These are phyloP conservation scores for Myzus persicae DNA, from an alignment of 1,140 invertebrate genomes.

Conservation along the genomic window DNA sequence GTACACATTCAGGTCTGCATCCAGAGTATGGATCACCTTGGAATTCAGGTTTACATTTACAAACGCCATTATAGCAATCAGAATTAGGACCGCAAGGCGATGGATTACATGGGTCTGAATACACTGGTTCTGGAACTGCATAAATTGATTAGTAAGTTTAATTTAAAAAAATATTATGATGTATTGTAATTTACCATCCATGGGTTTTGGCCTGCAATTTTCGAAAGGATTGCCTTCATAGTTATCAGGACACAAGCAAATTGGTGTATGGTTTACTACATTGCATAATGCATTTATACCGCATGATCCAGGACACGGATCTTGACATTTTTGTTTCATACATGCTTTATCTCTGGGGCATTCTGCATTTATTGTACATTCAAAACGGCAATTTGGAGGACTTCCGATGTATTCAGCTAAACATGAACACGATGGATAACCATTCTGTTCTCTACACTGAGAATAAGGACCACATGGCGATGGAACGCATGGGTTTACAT, in stretches of 20 bases:
- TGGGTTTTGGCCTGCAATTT: slow-evolving; percentile 68
- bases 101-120: slow-evolving; percentile 68
- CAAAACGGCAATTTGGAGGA: slow-evolving; percentile 74
- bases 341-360: slow-evolving; percentile 71
- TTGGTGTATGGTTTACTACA: slow-evolving; percentile 73
- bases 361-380: slow-evolving; percentile 73
- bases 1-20: slow-evolving; percentile 76
- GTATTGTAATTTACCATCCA: slow-evolving; percentile 62
- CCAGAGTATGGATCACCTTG: slow-evolving; percentile 72
- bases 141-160: not conserved
- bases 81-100: slow-evolving; percentile 79
- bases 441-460: slow-evolving; percentile 70
- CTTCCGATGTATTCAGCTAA: slow-evolving; percentile 69
- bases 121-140: slow-evolving; percentile 61
- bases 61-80: slow-evolving; percentile 70
- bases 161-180: not conserved
- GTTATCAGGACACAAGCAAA: slow-evolving; percentile 70
- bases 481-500: slow-evolving; percentile 72
- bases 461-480: slow-evolving; percentile 77
- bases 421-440: slow-evolving; percentile 73
- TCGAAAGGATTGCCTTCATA: slow-evolving; percentile 71
- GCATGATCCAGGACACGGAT: slow-evolving; percentile 74
- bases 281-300: slow-evolving; percentile 72
- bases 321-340: slow-evolving; percentile 73
- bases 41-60: slow-evolving; percentile 75